Conservation (phyloP, 1,140 invertebrate genomes). For the Periplaneta americana region DNA sequence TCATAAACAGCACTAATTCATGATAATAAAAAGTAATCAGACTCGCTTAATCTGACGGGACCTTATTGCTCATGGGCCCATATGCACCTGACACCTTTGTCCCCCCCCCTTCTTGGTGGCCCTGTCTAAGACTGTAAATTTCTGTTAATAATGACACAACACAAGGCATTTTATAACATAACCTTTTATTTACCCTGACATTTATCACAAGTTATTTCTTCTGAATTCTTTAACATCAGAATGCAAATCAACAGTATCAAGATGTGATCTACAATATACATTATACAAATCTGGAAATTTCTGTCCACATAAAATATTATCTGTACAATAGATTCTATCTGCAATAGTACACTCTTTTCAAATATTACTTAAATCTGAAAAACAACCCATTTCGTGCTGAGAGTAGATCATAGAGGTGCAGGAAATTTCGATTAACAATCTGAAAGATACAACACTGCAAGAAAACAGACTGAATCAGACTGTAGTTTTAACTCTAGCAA, state of each 20-base stretch:
- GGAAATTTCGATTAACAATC: too few relatives aligned
- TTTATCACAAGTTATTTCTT: background rate
- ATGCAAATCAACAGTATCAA: background rate
- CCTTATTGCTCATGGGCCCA: too few relatives aligned
- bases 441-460: background rate
- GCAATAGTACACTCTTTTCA: too few relatives aligned
- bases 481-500: background rate
- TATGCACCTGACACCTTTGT: too few relatives aligned
- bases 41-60: too few relatives aligned
- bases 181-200: background rate
- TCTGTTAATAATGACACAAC: too few relatives aligned
- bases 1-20: too few relatives aligned
- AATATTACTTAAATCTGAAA: background rate
- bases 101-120: too few relatives aligned
- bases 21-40: too few relatives aligned
- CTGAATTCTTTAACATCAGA: background rate
- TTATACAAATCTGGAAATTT: background rate
- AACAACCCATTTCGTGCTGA: background rate
- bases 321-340: background rate
- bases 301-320: background rate
- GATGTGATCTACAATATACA: background rate
- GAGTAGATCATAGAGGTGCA: too few relatives aligned
- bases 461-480: background rate
- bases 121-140: too few relatives aligned
- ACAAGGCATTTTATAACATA: too few relatives aligned